Percentiles rank a stretch among this genome's conserved stretches.
Evolutionary conservation across 1,140 invertebrate genomes (phyloP).

Genomic region (Drosophila elegans): DNA sequence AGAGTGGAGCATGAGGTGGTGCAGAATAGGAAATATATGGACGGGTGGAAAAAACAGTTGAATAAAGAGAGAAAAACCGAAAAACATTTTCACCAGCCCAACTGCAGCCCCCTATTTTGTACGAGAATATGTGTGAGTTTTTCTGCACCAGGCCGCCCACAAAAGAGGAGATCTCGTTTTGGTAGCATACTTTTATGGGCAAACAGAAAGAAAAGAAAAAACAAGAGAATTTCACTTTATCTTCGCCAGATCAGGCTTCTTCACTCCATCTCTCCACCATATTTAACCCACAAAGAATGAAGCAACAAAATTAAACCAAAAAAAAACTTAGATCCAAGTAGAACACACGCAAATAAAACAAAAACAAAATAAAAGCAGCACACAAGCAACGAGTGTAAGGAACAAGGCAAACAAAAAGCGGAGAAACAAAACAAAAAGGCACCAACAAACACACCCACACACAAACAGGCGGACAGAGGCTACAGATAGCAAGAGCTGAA

Average conservation of each 20-base stretch:
- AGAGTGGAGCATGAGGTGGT: constrained; percentile 12
- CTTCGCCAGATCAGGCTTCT: constrained; percentile 34
- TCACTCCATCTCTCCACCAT: constrained; percentile 35
- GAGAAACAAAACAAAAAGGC: constrained; percentile 27
- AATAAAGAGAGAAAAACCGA: constrained; percentile 58
- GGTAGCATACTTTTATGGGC: constrained; percentile 79
- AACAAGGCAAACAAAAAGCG: constrained; percentile 41
- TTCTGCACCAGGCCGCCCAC: not conserved
- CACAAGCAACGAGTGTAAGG: constrained; percentile 10
- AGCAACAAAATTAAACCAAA: constrained; percentile 74
- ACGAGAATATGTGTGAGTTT: constrained; percentile 43
- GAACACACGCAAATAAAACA: constrained; percentile 31
- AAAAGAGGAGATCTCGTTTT: constrained; percentile 24
- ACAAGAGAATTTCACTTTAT: constrained; percentile 33
- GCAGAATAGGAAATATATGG: not conserved
- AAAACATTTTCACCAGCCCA: constrained; percentile 76
- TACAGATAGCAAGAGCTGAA: constrained; percentile 34
- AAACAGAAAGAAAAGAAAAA: constrained; percentile 37
- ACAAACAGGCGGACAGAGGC: constrained; percentile 68
- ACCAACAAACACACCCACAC: constrained; percentile 55
- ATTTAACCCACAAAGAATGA: constrained; percentile 78
- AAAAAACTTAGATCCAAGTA: constrained; percentile 51
- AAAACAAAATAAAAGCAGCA: constrained; percentile 16
- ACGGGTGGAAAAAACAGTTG: not conserved
- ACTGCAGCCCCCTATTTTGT: constrained; percentile 36